A percentile compares a stretch with the other conserved stretches of the same genome.
Conservation (phyloP, 2,113 vertebrate genomes). For the Pollachius pollachius region DNA sequence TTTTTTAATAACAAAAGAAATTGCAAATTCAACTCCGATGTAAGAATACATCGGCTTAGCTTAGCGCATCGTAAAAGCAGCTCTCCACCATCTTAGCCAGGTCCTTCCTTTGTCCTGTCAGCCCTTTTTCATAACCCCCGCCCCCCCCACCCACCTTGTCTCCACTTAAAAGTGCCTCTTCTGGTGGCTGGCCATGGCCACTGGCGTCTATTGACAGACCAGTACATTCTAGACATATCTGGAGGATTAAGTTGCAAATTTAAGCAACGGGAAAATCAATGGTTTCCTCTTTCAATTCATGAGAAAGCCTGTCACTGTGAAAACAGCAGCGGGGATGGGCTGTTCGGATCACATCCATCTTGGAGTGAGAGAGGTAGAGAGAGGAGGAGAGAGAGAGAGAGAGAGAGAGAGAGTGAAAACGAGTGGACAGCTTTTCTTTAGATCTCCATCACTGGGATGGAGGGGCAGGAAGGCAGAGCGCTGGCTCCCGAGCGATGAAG, state of each 20-base stretch:
- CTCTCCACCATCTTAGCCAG: not conserved
- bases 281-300: constrained; percentile 72
- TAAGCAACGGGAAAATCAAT: constrained; percentile 76
- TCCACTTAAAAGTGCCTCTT: constrained; percentile 24
- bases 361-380: constrained; percentile 39
- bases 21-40: too few relatives aligned
- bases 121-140: constrained; percentile 18
- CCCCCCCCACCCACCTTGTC: constrained; percentile 18
- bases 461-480: constrained; percentile 6
- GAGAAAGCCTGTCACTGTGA: constrained; percentile 64
- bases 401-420: constrained; percentile 18
- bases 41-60: too few relatives aligned
- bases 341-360: constrained; percentile 61
- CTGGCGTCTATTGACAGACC: constrained; percentile 62
- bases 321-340: constrained; percentile 54
- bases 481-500: too few relatives aligned
- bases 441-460: constrained; percentile 63
- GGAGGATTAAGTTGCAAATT: constrained; percentile 71
- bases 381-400: constrained; percentile 11
- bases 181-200: constrained; percentile 40
- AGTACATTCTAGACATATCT: constrained; percentile 66
- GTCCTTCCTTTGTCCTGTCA: constrained; percentile 56
- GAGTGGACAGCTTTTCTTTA: constrained; percentile 39
- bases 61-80: too few relatives aligned
- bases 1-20: constrained; percentile 16